Conservation (phyloP, 2,113 vertebrate species). For the Acinonyx jubatus region DNA sequence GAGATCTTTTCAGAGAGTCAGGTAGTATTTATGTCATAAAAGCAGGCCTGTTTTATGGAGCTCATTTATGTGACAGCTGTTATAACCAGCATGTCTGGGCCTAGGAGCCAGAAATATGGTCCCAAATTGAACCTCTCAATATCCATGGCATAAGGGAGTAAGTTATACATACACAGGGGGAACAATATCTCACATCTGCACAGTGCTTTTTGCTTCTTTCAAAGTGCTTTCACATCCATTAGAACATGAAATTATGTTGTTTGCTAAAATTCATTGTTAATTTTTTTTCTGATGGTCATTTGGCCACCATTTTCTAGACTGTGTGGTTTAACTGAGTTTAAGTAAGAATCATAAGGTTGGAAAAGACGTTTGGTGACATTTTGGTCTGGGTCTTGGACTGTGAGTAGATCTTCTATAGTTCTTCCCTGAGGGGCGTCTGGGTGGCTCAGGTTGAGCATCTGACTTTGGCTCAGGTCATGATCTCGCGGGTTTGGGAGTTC, state of each 20-base stretch:
- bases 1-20: conserved; percentile 39
- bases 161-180: neutral
- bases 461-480: too few species aligned
- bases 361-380: neutral
- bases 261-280: neutral
- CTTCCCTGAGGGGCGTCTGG: neutral
- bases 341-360: neutral
- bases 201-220: neutral
- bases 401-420: neutral
- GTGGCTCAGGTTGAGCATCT: too few species aligned
- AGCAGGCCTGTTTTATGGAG: neutral
- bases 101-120: neutral
- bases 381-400: neutral
- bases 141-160: neutral
- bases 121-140: neutral
- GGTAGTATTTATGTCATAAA: conserved; percentile 21
- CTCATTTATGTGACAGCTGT: neutral
- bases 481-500: too few species aligned
- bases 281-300: neutral
- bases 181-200: neutral
- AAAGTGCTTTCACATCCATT: neutral
- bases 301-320: neutral
- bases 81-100: neutral
- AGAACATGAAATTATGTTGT: neutral
- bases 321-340: neutral